Base-by-base conservation (phyloP, 2,797 vertebrate genomes). In the Intellagama lesueurii region DNA sequence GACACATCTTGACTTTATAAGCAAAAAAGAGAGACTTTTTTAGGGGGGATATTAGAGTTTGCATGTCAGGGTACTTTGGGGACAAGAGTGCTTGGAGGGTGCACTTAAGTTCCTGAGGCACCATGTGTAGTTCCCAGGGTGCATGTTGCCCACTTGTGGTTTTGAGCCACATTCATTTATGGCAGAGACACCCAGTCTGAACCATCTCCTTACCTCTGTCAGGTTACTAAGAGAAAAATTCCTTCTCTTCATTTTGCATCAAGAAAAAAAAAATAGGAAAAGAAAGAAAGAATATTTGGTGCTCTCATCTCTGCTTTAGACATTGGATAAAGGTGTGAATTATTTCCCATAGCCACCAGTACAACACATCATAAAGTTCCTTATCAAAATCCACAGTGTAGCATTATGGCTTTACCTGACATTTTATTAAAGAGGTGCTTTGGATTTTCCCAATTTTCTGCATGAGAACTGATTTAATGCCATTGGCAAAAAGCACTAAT, bases 391-490 rank as follows among this genome's bases (percentile, higher is more conserved):
- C 11, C n/a, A 24, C 60, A 83, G 47, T 90, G 75, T 56, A 84
- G n/a, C 72, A 28, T 35, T 80, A 73, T 79, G 92, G 66, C 81
- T 86, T 93, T 94, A 83, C 11, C 60, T 90, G 28, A 40, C 5
- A 91, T 89, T 85, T 93, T 91, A 52, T 80, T 93, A 78, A 64
- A 94, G 91, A 92, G 92, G 75, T 75, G 87, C 87, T 89, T 88
- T 88, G 77, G 66, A 90, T 70, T 81, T 89, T 79, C 76, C 60
- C 93, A 35, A 89, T 91, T 66, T 49, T 94, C 95, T 94, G 28
- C 70, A 83, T 91, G 93, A 93, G 80, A 87, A 93, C 80, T 88
- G 92, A 91, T 90, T 96, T 94, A 94, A 91, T 81, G 83, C 32
- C 90, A 83, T 92, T 93, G 88, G 76, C 68, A 64, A 49, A 92